Evolutionary conservation across 2,797 vertebrate species (phyloP), one percentile per base, ranked within the genome.

Genomic region (Tapirus indicus): DNA sequence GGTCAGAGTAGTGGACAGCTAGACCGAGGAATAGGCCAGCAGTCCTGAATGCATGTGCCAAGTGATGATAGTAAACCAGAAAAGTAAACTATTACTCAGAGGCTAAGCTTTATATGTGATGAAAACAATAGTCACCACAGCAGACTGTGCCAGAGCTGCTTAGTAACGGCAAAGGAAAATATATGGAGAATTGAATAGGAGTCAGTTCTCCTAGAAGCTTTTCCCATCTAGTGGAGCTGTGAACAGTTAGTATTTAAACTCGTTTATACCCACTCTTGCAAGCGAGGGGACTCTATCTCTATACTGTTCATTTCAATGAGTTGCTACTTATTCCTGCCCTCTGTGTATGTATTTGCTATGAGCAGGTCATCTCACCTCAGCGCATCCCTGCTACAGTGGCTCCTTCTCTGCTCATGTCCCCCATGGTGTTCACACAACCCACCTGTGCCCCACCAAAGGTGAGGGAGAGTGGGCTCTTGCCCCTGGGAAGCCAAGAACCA

Each of bases 341-440:
- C 60, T 60, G 17, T 90, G 72, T 80, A 2, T 95, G n/a, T 94
- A 0, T 92, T 97, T 74, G 56, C 0, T 5, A 0, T 4, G 29
- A 94, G 32, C 98, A 99, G 99, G 99, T 99, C 17, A 98, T 99
- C 66, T 99, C 99, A 11, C 99, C 99, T 2, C 99, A 99, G 92
- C 96, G 96, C 38, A 98, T 99, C 91, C 99, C 99, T 7, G 99
- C 99, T 85, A 98, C 99, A 0, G 98, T 98, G 77, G 98, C 99
- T 74, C 99, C 99, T 12, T 98, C 98, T 0, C 96, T 99, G 91
- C 98, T 99, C 94, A 99, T 99, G 98, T 99, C 99, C 25, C 99
- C 99, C 2, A 99, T 99, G 97, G 99, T 99, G 87, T 99, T 99
- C 97, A 97, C 98, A 49, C 99, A 99, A 95, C 83, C 98, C 75